A percentile compares a stretch with the other conserved stretches of the same genome.
Conservation (phyloP, 2,113 vertebrate genomes). For the Platichthys stellatus region DNA sequence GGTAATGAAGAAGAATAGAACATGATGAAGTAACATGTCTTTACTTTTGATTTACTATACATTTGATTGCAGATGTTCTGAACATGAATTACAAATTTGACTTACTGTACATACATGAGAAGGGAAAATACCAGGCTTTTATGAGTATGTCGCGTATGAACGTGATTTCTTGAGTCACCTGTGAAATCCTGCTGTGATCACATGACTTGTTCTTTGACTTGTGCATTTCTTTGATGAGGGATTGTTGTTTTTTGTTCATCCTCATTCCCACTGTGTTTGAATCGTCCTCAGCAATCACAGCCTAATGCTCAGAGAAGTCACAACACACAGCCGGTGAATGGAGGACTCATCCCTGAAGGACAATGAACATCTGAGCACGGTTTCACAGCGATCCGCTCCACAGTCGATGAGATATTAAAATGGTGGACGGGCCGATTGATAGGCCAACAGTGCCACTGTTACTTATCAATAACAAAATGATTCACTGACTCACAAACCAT, state of each 20-base stretch:
- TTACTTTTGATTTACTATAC: too few relatives aligned
- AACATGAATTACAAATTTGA: neutral
- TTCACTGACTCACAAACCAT: constrained; percentile 21
- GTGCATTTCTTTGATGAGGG: too few relatives aligned
- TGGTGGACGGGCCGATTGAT: neutral
- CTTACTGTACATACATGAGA: neutral
- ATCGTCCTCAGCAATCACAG: neutral
- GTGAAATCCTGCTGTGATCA: too few relatives aligned
- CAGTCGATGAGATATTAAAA: neutral
- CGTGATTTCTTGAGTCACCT: too few relatives aligned
- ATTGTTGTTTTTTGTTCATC: too few relatives aligned
- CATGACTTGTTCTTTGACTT: too few relatives aligned
- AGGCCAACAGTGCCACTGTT: neutral
- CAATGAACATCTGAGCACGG: too few relatives aligned
- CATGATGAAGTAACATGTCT: too few relatives aligned
- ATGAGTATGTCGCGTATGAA: neutral
- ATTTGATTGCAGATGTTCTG: neutral
- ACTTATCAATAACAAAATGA: neutral
- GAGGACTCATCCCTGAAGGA: neutral
- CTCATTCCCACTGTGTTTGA: neutral
- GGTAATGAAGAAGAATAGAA: neutral
- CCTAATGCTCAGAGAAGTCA: neutral
- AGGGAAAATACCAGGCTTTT: neutral
- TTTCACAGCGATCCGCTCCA: too few relatives aligned
- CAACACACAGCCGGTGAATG: neutral